A percentile compares a stretch with the other conserved stretches of the same genome.
Conservation (phyloP, 2,888 invertebrate genomes). For the Leucophenga maculata region DNA sequence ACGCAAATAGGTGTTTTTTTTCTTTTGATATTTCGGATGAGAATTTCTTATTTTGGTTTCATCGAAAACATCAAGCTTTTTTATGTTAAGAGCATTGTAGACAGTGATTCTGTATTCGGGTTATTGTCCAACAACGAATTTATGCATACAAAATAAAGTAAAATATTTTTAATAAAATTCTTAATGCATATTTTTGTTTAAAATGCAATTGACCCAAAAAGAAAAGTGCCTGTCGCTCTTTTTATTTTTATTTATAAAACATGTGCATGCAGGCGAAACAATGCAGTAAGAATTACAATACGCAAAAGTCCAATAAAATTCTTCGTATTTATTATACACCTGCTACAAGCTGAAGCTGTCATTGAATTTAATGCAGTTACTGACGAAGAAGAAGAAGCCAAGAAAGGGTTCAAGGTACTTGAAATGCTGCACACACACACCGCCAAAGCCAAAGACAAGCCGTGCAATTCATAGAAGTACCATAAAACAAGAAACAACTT, state of each 20-base stretch:
- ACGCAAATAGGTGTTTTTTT: background rate
- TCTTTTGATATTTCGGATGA: too few species aligned
- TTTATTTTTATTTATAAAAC: background rate
- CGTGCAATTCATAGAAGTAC: slow-evolving; percentile 8
- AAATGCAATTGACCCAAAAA: slow-evolving; percentile 12
- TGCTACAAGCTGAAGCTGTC: background rate
- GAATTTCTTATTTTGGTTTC: too few species aligned
- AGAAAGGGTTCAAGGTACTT: slow-evolving; percentile 13
- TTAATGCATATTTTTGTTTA: background rate
- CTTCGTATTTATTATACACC: slow-evolving; percentile 9
- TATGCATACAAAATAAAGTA: background rate
- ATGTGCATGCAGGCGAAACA: background rate
- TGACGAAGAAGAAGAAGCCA: background rate
- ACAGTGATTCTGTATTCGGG: too few species aligned
- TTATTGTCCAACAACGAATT: background rate
- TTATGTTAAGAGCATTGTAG: too few species aligned
- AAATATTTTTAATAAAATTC: background rate
- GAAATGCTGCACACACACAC: slow-evolving; percentile 6
- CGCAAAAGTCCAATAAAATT: slow-evolving; percentile 11
- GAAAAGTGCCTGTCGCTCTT: background rate
- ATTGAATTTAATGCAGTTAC: slow-evolving; percentile 1
- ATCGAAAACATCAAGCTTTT: too few species aligned
- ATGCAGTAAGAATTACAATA: slow-evolving; percentile 3
- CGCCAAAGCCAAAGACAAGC: background rate
- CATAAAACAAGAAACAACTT: too few species aligned